phyloP scores from a whole-genome alignment of 23 tunicate genomes.

The Halocynthia aurantium region DNA sequence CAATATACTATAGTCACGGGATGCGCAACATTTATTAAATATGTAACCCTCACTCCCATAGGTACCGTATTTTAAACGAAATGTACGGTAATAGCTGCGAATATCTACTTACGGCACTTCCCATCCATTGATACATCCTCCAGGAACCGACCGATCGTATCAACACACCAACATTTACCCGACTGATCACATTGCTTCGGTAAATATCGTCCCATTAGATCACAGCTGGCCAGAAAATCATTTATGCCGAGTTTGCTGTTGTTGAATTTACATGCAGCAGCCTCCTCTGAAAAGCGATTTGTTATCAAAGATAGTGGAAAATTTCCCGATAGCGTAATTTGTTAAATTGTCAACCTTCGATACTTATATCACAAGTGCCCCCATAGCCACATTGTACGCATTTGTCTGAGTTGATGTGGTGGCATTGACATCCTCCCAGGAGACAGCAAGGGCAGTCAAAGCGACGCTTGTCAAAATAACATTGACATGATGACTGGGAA shows the following conservation, averaged over 20 bases:
- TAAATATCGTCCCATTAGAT: conserved; percentile 5
- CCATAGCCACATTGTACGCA: conserved; percentile 32
- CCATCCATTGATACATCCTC: no score
- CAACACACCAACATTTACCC: conserved; percentile 20
- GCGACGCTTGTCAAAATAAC: conserved; percentile 12
- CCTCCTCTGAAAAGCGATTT: conserved; percentile 21
- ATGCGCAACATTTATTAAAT: not conserved
- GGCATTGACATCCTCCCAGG: conserved; percentile 21
- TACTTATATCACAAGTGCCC: not conserved
- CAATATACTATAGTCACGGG: not conserved
- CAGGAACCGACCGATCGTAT: conserved; percentile 3
- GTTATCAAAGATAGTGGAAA: no score
- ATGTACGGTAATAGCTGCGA: no score
- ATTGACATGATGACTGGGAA: conserved; percentile 4
- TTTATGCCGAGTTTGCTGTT: no score
- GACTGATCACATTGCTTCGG: conserved; percentile 25
- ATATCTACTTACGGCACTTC: no score
- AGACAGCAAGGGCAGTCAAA: conserved; percentile 20
- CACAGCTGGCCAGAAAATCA: not conserved
- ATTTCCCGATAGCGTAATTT: no score
- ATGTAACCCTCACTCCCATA: not conserved
- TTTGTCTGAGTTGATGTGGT: conserved; percentile 1
- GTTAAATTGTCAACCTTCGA: not conserved
- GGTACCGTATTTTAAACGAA: conserved; percentile 11
- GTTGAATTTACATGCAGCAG: conserved; percentile 20